Evolutionary conservation across 2,888 invertebrate genomes (phyloP).

Genomic region (Drosophila paucipuncta): DNA sequence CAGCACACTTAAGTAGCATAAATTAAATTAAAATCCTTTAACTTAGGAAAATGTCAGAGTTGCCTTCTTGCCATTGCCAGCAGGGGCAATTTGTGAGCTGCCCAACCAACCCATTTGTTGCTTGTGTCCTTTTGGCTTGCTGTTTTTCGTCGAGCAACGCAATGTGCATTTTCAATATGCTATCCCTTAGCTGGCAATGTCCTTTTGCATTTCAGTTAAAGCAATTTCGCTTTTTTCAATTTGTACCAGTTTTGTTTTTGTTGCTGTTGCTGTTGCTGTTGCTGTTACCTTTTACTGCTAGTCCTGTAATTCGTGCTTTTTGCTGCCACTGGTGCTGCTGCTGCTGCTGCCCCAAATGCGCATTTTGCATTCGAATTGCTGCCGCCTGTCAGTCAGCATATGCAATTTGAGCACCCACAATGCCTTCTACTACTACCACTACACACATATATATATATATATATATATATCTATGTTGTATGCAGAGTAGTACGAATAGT

Average conservation of each 20-base stretch:
- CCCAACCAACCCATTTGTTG: background rate
- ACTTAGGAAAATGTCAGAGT: constrained; percentile 44
- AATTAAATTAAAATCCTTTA: constrained; percentile 49
- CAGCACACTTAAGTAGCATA: constrained; percentile 33
- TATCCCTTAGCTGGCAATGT: constrained; percentile 43
- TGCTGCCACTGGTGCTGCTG: constrained; percentile 25
- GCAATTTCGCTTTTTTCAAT: constrained; percentile 68
- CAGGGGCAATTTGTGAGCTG: constrained; percentile 9
- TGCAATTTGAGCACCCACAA: constrained; percentile 49
- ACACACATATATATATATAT: background rate
- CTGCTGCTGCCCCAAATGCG: constrained; percentile 41
- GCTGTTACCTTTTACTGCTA: constrained; percentile 37
- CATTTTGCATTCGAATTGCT: constrained; percentile 74
- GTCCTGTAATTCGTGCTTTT: constrained; percentile 39
- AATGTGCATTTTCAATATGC: constrained; percentile 48
- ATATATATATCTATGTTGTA: background rate
- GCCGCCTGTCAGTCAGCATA: constrained; percentile 68
- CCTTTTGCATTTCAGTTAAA: constrained; percentile 68
- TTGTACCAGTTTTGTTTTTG: constrained; percentile 43
- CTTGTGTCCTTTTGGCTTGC: background rate
- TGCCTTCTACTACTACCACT: constrained; percentile 8
- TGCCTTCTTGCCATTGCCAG: background rate
- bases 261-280: constrained; percentile 14
- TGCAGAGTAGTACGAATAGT: constrained; percentile 27
- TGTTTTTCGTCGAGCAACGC: constrained; percentile 18